These are phyloP conservation scores for Noctua janthina DNA, from an alignment of 2,888 invertebrate genomes.

Conservation along the genomic window DNA sequence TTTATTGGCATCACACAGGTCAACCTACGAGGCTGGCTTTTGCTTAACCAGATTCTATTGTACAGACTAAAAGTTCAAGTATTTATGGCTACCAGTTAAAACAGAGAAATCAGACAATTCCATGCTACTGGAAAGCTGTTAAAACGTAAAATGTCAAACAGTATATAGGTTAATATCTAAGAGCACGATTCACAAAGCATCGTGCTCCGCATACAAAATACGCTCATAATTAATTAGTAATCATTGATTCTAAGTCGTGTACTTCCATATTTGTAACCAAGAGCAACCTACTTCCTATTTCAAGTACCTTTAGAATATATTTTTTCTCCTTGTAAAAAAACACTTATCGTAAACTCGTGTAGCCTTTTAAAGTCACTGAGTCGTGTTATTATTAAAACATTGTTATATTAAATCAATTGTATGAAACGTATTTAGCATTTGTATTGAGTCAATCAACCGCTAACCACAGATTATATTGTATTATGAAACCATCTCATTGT, in stretches of 20 bases:
- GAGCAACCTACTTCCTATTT: slow-evolving; percentile 40
- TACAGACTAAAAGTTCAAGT: background rate
- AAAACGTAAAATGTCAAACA: slow-evolving; percentile 19
- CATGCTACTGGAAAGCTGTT: slow-evolving; percentile 5
- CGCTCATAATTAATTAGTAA: slow-evolving; percentile 31
- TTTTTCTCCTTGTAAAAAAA: slow-evolving; percentile 27
- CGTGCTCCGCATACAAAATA: slow-evolving; percentile 39
- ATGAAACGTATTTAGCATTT: slow-evolving; percentile 4
- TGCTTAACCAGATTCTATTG: background rate
- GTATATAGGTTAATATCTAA: slow-evolving; percentile 34
- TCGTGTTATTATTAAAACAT: slow-evolving; percentile 33
- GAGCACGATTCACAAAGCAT: slow-evolving; percentile 24
- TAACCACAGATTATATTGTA: slow-evolving; percentile 49
- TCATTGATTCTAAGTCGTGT: slow-evolving; percentile 44
- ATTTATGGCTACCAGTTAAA: background rate
- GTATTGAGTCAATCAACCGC: slow-evolving; percentile 39
- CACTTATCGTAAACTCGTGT: slow-evolving; percentile 1
- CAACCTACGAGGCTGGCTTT: no score
- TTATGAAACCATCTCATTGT: slow-evolving; percentile 41
- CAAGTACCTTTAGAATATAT: slow-evolving; percentile 1
- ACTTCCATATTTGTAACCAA: slow-evolving; percentile 29
- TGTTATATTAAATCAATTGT: slow-evolving; percentile 30
- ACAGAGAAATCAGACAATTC: background rate
- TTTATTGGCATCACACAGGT: no score
- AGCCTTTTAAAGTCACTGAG: slow-evolving; percentile 16